Evolutionary conservation across 1,140 invertebrate genomes (phyloP).

Genomic region (Delia radicum): DNA sequence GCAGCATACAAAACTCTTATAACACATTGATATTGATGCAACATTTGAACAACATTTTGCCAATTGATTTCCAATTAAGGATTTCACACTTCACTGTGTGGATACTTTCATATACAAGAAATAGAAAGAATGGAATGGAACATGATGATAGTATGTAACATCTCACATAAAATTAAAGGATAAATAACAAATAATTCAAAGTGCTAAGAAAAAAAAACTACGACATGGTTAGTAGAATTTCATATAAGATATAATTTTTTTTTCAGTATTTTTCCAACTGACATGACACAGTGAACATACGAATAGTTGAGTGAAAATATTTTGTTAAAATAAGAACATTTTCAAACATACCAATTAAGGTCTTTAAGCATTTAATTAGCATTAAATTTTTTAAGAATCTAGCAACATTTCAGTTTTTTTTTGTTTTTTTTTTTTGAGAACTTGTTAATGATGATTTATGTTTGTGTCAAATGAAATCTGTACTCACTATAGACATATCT

Average conservation of each 20-base stretch:
- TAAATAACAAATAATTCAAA: slow-evolving; percentile 2
- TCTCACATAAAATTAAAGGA: not conserved
- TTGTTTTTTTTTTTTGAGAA: not conserved
- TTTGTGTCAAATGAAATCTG: not conserved
- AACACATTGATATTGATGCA: not conserved
- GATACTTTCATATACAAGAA: not conserved
- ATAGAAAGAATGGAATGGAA: not conserved
- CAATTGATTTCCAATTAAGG: slow-evolving; percentile 24
- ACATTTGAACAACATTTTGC: not conserved
- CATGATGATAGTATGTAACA: not conserved
- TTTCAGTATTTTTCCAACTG: not conserved
- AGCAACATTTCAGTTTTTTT: not conserved
- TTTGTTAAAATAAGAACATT: not conserved
- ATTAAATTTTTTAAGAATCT: slow-evolving; percentile 3
- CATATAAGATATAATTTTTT: not conserved
- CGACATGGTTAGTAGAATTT: not conserved
- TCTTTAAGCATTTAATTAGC: slow-evolving; percentile 19
- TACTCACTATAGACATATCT: too few relatives aligned
- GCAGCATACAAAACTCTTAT: slow-evolving; percentile 8
- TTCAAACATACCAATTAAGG: slow-evolving; percentile 13
- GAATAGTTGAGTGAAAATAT: not conserved
- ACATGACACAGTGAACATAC: not conserved
- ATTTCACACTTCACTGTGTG: slow-evolving; percentile 17
- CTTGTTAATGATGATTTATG: not conserved
- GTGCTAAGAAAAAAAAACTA: not conserved